These are phyloP conservation scores for Cosmopolites sordidus DNA, from an alignment of 2,888 invertebrate species.

Conservation along the genomic window DNA sequence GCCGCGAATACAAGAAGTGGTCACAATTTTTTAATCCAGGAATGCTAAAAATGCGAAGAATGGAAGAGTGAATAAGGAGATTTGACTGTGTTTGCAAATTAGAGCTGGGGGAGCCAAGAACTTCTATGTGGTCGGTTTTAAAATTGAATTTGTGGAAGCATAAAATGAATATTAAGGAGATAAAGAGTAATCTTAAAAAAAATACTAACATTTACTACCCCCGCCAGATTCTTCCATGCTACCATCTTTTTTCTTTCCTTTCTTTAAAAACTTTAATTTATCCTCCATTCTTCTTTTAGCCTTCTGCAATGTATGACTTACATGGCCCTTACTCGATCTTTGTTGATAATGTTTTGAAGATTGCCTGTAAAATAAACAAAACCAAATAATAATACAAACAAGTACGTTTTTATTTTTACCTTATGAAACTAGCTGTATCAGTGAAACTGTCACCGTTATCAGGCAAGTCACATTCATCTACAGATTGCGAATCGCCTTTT, in stretches of 20 bases:
- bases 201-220: conserved; percentile 56
- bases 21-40: too few relatives aligned
- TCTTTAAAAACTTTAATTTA: conserved; percentile 77
- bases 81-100: too few relatives aligned
- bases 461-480: conserved; percentile 53
- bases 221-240: conserved; percentile 83
- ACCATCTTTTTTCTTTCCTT: conserved; percentile 82
- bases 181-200: too few relatives aligned
- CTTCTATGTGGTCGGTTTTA: too few relatives aligned
- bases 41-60: too few relatives aligned
- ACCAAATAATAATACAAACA: neutral
- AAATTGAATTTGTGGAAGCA: too few relatives aligned
- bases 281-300: conserved; percentile 88
- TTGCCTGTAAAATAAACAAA: conserved; percentile 38
- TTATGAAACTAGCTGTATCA: conserved; percentile 49
- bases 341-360: conserved; percentile 50
- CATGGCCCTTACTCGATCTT: conserved; percentile 48
- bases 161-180: too few relatives aligned
- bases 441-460: conserved; percentile 47
- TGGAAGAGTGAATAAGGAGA: too few relatives aligned
- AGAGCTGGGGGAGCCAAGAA: too few relatives aligned
- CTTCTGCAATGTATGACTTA: conserved; percentile 68
- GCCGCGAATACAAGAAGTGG: too few relatives aligned
- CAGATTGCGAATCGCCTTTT: conserved; percentile 49
- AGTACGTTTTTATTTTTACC: conserved; percentile 5